phyloP scores from a whole-genome alignment of 2,888 invertebrate species.

The Drosophila monieri region DNA sequence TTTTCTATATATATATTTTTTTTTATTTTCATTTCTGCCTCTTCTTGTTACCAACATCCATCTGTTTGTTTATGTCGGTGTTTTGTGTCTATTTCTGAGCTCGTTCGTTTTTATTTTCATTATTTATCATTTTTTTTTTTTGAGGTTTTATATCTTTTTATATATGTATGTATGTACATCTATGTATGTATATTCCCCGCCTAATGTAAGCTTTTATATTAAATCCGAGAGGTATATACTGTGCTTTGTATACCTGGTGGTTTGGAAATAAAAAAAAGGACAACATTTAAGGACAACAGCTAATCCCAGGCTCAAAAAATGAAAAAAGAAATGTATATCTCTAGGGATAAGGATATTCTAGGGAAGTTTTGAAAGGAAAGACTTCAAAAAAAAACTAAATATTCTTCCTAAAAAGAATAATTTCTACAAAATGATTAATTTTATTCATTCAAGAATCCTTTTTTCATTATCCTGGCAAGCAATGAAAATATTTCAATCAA shows the following conservation, averaged over 20 bases:
- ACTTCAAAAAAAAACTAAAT: neutral
- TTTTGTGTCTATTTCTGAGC: constrained; percentile 30
- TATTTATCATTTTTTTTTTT: constrained; percentile 64
- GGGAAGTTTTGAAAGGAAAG: neutral
- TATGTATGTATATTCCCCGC: constrained; percentile 7
- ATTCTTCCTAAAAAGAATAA: neutral
- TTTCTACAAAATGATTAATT: too few species aligned
- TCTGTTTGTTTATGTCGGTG: constrained; percentile 56
- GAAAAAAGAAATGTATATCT: neutral
- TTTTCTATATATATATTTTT: constrained; percentile 37
- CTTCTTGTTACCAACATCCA: constrained; percentile 39
- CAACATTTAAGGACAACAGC: neutral
- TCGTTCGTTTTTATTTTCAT: constrained; percentile 47
- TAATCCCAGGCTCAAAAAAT: neutral
- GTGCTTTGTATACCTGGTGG: neutral
- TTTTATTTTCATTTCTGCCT: constrained; percentile 29
- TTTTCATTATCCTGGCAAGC: neutral
- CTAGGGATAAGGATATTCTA: neutral
- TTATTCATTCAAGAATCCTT: too few species aligned
- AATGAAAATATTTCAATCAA: constrained; percentile 13
- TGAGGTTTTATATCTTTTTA: neutral
- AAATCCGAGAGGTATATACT: constrained; percentile 4
- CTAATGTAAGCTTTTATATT: constrained; percentile 61
- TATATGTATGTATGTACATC: too few species aligned
- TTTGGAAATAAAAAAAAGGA: neutral